Percentiles rank a stretch among this genome's conserved stretches.
Evolutionary conservation across 1,140 invertebrate genomes (phyloP).

Genomic region (Eufriesea mexicana): DNA sequence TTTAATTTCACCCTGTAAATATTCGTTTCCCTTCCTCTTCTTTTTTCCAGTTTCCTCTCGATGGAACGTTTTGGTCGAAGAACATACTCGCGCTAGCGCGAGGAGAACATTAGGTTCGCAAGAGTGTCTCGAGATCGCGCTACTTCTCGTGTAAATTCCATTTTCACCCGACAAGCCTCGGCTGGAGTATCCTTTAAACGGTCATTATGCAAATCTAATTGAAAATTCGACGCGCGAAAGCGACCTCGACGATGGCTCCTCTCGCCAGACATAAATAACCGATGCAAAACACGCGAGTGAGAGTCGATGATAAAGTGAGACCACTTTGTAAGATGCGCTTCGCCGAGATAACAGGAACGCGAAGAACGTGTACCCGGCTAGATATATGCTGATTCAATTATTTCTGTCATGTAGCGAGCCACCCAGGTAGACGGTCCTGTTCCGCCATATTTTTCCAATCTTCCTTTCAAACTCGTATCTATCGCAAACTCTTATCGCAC

Average conservation of each 20-base stretch:
- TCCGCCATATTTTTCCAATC: not conserved
- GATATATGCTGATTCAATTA: constrained; percentile 45
- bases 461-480: no score
- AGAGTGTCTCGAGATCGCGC: not conserved
- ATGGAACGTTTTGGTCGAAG: no score
- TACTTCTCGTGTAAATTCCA: constrained; percentile 3
- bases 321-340: constrained; percentile 49
- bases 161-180: not conserved
- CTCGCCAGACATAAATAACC: constrained; percentile 38
- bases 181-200: constrained; percentile 17
- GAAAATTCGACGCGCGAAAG: constrained; percentile 36
- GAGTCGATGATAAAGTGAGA: constrained; percentile 39
- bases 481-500: no score
- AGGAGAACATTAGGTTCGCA: not conserved
- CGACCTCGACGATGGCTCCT: constrained; percentile 19
- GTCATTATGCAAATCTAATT: constrained; percentile 44
- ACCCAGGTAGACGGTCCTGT: constrained; percentile 10
- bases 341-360: constrained; percentile 41
- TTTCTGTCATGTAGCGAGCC: constrained; percentile 32
- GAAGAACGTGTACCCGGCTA: constrained; percentile 21
- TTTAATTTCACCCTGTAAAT: no score
- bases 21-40: no score
- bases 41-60: no score
- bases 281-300: constrained; percentile 28
- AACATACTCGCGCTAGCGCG: not conserved